A percentile compares a stretch with the other conserved stretches of the same genome.
phyloP scores from a whole-genome alignment of 2,113 vertebrate genomes.

The Erythrocercus mccallii region DNA sequence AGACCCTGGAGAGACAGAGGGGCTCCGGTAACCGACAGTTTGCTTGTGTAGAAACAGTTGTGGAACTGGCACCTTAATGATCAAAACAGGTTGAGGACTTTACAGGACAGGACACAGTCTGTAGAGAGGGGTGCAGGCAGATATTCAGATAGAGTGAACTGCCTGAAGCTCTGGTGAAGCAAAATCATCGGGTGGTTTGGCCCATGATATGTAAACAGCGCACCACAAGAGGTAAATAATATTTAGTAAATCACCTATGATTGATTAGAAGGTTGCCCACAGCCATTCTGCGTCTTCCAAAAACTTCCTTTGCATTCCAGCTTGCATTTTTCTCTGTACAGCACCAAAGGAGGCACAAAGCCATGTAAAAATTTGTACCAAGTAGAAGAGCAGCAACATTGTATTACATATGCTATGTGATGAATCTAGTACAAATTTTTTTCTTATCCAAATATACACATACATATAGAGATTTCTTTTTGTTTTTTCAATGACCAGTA shows the following conservation, averaged over 20 bases:
- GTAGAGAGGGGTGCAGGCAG: neutral
- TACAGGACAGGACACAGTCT: neutral
- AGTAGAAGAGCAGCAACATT: slow-evolving; percentile 79
- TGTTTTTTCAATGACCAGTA: slow-evolving; percentile 67
- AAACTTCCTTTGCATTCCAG: slow-evolving; percentile 56
- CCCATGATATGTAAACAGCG: slow-evolving; percentile 50
- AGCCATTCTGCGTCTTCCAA: slow-evolving; percentile 51
- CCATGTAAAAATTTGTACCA: slow-evolving; percentile 65
- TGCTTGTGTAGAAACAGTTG: neutral
- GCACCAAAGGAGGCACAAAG: slow-evolving; percentile 70
- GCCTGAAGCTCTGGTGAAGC: neutral
- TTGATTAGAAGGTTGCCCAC: slow-evolving; percentile 56
- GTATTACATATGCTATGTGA: slow-evolving; percentile 63
- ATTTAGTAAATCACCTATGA: neutral
- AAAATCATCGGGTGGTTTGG: slow-evolving; percentile 28
- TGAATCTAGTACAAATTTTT: slow-evolving; percentile 75
- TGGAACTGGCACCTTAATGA: neutral
- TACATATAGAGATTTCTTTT: neutral
- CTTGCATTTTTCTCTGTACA: slow-evolving; percentile 42
- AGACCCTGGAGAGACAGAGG: neutral
- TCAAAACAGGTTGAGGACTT: neutral
- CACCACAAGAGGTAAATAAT: slow-evolving; percentile 64
- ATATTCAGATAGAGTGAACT: neutral
- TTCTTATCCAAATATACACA: slow-evolving; percentile 82
- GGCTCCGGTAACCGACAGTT: neutral